Conservation (phyloP, 2,888 invertebrate genomes). For the Parapristionchus giblindavisi region DNA sequence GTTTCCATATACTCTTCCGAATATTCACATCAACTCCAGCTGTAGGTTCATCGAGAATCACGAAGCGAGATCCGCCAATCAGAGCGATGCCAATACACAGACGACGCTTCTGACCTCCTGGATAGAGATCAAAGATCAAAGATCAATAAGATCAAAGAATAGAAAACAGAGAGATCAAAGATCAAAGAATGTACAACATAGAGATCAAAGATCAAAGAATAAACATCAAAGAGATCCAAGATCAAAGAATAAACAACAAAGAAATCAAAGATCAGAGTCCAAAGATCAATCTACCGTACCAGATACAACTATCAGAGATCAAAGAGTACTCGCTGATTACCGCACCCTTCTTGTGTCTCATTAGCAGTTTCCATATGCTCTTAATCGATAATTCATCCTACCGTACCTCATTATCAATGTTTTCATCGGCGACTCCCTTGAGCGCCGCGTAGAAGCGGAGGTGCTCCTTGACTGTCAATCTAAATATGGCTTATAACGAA, state of each 20-base stretch:
- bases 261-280: no score
- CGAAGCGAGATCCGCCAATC: constrained; percentile 77
- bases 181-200: no score
- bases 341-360: no score
- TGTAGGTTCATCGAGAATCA: constrained; percentile 67
- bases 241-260: no score
- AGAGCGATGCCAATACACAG: constrained; percentile 89
- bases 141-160: neutral
- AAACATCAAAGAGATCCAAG: no score
- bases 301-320: no score
- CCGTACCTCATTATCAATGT: constrained; percentile 76
- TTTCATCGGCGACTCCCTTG: constrained; percentile 74
- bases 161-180: no score
- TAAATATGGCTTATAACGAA: constrained; percentile 46
- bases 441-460: constrained; percentile 74
- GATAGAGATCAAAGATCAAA: constrained; percentile 20
- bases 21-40: constrained; percentile 86
- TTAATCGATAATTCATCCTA: no score
- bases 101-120: constrained; percentile 87
- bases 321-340: no score
- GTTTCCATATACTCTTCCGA: constrained; percentile 81
- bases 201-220: no score
- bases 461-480: constrained; percentile 82
- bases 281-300: no score
- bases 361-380: no score